Percentiles rank a stretch among this genome's conserved stretches.
Evolutionary conservation across 2,113 vertebrate genomes (phyloP).

Genomic region (Hucho hucho): DNA sequence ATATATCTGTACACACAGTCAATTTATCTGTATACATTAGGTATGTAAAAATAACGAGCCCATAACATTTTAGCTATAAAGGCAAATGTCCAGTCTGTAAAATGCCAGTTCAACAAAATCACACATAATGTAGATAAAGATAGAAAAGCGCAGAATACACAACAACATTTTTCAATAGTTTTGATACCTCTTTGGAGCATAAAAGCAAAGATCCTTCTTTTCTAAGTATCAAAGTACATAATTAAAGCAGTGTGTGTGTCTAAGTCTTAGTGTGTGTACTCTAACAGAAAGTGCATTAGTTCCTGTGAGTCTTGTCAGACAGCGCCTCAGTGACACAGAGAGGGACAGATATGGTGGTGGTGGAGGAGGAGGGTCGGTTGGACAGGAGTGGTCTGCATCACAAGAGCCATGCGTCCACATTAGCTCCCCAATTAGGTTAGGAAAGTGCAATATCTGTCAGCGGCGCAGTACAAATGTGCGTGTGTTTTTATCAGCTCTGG

Average conservation of each 20-base stretch:
- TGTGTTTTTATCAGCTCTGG: constrained; percentile 88
- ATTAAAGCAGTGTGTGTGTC: constrained; percentile 12
- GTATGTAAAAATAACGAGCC: too few species aligned
- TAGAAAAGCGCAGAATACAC: too few species aligned
- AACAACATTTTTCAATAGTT: too few species aligned
- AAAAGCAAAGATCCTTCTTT: too few species aligned
- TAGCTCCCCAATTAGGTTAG: constrained; percentile 89
- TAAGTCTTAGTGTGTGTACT: constrained; percentile 2
- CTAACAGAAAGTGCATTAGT: constrained; percentile 70
- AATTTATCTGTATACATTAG: too few species aligned
- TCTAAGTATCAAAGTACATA: neutral
- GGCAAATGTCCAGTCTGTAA: too few species aligned
- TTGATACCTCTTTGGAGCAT: too few species aligned
- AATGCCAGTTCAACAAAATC: too few species aligned
- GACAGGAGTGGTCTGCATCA: constrained; percentile 76
- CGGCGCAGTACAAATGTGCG: constrained; percentile 96
- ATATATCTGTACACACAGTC: too few species aligned
- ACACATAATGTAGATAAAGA: too few species aligned
- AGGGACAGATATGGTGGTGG: constrained; percentile 49
- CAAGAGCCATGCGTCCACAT: constrained; percentile 89
- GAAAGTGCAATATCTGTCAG: constrained; percentile 99
- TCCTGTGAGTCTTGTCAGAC: constrained; percentile 72
- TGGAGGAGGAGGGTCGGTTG: constrained; percentile 3
- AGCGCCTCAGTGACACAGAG: constrained; percentile 61
- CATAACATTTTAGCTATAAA: too few species aligned